Evolutionary conservation across 2,113 vertebrate genomes (phyloP), one percentile per base, ranked within the genome.

Genomic region (Lepidothrix coronata): DNA sequence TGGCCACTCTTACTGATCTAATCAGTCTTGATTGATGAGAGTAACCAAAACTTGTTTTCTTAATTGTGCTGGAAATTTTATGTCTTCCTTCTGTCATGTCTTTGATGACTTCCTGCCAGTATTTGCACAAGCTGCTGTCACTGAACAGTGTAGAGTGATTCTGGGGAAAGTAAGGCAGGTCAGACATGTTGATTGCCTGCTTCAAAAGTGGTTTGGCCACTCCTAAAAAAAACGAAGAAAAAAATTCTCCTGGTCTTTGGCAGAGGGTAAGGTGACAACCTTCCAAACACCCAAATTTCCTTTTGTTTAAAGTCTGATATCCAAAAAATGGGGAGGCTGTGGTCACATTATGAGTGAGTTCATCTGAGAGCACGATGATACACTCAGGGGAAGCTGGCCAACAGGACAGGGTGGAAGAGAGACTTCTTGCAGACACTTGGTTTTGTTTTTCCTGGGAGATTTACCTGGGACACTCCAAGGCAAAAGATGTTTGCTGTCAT

Each of bases 221-320:
- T 93, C 85, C 72, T 41, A 62, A 93, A 88, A 88, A 39, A 57
- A 89, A 93, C 72, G 74, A 72, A 22, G 48, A 89, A 93, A 95
- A 97, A 97, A 96, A 90, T 95, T 93, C 84, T 97, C 80, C 88
- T 87, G 84, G 89, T 88, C 86, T 91, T 96, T 97, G 96, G 96
- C 96, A 96, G 79, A 85, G 65, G 59, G 57, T 81, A 72, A 85
- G 75, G 91, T 52, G 78, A 96, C 92, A 91, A 55, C 76, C 81
- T 92, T 96, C 93, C 94, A 94, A 95, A 93, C 85, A 93, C 81
- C 73, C 86, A 82, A 51, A 96, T 91, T 97, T 97, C 93, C 92
- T 97, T 91, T 92, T 22, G 4, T 89, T 84, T 84, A 31, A 94
- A 78, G 59, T 37, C 88, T 57, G n/a, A 84, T 86, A 93, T 95